Conservation (phyloP, 2,888 invertebrate species). For the Pollenia labialis region DNA sequence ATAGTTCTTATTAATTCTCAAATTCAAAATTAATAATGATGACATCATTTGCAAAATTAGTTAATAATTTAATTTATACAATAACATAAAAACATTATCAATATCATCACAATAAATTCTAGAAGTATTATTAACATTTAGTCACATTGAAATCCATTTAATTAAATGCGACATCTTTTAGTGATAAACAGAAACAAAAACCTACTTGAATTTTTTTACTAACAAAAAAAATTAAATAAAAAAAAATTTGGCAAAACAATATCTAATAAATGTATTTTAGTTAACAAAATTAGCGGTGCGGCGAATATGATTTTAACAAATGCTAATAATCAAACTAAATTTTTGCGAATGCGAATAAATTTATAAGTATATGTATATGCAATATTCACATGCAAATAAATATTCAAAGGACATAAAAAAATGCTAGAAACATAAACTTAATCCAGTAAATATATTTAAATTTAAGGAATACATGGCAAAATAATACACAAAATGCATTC, state of each 20-base stretch:
- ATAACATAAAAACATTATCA: not conserved
- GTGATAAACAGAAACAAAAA: not conserved
- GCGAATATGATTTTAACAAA: too few species aligned
- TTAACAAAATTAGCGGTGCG: too few species aligned
- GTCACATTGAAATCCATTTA: not conserved
- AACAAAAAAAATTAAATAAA: too few species aligned
- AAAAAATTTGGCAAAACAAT: not conserved
- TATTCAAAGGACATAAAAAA: too few species aligned
- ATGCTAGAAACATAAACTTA: too few species aligned
- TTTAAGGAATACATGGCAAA: too few species aligned
- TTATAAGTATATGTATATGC: too few species aligned
- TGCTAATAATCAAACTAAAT: too few species aligned
- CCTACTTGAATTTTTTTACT: not conserved
- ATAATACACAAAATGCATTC: too few species aligned
- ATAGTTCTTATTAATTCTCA: not conserved
- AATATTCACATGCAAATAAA: too few species aligned
- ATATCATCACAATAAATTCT: not conserved
- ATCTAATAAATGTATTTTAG: not conserved
- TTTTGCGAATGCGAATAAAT: too few species aligned
- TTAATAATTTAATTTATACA: conserved; percentile 19
- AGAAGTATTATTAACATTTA: not conserved
- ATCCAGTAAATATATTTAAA: too few species aligned
- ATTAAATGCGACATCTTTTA: not conserved
- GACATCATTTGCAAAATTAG: conserved; percentile 20
- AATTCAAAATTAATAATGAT: not conserved